phyloP scores from a whole-genome alignment of 2,113 vertebrate species.

The Axis porcinus region DNA sequence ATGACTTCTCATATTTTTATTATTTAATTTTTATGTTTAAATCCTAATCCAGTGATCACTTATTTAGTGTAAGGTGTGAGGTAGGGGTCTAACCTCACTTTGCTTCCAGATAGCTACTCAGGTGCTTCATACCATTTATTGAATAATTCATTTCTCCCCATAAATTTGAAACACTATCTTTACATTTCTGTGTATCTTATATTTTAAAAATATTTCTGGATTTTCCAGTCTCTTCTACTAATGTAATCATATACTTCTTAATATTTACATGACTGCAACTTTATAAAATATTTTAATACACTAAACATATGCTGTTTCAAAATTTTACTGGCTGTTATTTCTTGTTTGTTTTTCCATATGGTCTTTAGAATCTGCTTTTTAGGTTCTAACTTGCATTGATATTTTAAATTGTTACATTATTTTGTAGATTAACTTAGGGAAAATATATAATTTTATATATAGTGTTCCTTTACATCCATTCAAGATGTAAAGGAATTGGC shows the following conservation, averaged over 20 bases:
- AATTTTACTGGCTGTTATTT: not conserved
- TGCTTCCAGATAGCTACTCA: not conserved
- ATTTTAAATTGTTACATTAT: not conserved
- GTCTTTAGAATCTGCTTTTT: not conserved
- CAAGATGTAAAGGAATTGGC: not conserved
- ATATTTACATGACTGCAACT: not conserved
- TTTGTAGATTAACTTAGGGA: not conserved
- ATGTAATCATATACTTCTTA: not conserved
- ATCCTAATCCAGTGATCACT: not conserved
- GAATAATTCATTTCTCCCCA: not conserved
- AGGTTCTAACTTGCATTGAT: not conserved
- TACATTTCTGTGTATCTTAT: not conserved
- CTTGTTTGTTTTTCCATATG: not conserved
- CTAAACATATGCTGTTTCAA: not conserved
- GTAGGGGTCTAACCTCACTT: not conserved
- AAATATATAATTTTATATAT: not conserved
- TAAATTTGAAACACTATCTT: not conserved
- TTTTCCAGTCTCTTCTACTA: not conserved
- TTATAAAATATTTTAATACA: not conserved
- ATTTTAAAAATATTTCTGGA: not conserved
- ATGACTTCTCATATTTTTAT: not conserved
- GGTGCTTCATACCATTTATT: not conserved
- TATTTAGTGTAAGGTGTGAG: not conserved
- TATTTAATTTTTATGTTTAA: not conserved
- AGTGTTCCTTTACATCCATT: not conserved